Conservation (phyloP, 2,888 invertebrate genomes). For the Fragum fragum region DNA sequence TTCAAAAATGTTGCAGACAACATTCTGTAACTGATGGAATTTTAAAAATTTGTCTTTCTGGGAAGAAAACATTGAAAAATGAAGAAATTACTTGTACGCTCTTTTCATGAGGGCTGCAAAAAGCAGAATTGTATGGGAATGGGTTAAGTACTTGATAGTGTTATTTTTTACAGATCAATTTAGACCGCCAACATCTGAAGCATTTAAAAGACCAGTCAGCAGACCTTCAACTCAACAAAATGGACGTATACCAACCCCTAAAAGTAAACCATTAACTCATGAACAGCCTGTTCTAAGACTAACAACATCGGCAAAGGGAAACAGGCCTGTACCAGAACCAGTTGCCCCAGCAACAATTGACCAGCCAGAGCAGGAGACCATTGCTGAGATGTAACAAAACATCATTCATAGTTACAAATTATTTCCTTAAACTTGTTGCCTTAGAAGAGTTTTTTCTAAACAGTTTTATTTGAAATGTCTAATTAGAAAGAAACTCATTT, state of each 20-base stretch:
- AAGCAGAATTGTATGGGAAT: not conserved
- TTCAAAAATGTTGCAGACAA: not conserved
- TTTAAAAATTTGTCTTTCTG: no score
- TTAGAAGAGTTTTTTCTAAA: no score
- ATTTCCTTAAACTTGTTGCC: not conserved
- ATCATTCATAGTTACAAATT: not conserved
- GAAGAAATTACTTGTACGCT: no score
- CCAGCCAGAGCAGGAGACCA: conserved; percentile 33
- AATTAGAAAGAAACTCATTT: no score
- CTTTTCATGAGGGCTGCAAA: not conserved
- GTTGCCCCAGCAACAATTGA: conserved; percentile 61
- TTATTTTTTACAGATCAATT: conserved; percentile 8
- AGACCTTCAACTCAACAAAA: conserved; percentile 64
- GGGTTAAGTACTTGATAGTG: not conserved
- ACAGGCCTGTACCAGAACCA: conserved; percentile 37
- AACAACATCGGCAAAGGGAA: conserved; percentile 73
- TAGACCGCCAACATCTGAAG: conserved; percentile 67
- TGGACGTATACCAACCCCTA: conserved; percentile 57
- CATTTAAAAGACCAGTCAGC: conserved; percentile 69
- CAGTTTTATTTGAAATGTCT: no score
- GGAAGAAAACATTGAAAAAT: no score
- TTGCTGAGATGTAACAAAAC: conserved; percentile 16
- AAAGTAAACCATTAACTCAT: conserved; percentile 33
- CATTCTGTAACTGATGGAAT: not conserved
- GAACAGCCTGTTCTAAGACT: conserved; percentile 62